Conservation (phyloP, 1,140 invertebrate species). For the Thaumetopoea pityocampa region DNA sequence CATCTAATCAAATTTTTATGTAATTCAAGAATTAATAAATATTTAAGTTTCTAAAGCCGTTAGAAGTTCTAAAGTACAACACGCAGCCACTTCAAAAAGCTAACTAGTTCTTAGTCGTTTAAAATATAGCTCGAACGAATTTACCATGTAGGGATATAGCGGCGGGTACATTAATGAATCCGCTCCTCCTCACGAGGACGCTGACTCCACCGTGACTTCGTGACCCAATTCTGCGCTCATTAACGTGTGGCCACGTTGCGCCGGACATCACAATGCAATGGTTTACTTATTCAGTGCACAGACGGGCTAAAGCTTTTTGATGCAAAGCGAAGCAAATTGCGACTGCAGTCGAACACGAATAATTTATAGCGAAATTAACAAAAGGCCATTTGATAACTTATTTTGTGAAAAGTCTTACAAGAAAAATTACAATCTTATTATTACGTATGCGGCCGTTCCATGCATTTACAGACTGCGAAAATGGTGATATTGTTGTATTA, state of each 20-base stretch:
- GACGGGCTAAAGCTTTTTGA: constrained; percentile 18
- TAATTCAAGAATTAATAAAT: no score
- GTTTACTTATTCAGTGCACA: constrained; percentile 30
- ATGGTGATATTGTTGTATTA: no score
- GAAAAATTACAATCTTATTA: no score
- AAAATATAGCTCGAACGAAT: constrained; percentile 4
- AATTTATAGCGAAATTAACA: constrained; percentile 15
- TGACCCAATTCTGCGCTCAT: constrained; percentile 57
- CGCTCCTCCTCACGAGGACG: constrained; percentile 7
- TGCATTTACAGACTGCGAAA: no score
- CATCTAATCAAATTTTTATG: no score
- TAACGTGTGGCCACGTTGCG: constrained; percentile 51
- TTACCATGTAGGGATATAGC: constrained; percentile 11
- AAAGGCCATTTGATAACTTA: background rate
- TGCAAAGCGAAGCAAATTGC: constrained; percentile 16
- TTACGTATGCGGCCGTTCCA: no score
- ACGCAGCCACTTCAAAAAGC: constrained; percentile 1
- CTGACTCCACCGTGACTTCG: constrained; percentile 17
- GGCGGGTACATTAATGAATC: constrained; percentile 11
- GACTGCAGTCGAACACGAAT: constrained; percentile 10
- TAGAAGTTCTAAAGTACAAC: no score
- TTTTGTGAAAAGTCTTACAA: no score
- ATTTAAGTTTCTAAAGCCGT: no score
- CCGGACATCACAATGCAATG: constrained; percentile 29
- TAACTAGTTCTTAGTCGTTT: constrained; percentile 4